Evolutionary conservation across 1,140 invertebrate genomes (phyloP).

Genomic region (Drosophila ananassae): DNA sequence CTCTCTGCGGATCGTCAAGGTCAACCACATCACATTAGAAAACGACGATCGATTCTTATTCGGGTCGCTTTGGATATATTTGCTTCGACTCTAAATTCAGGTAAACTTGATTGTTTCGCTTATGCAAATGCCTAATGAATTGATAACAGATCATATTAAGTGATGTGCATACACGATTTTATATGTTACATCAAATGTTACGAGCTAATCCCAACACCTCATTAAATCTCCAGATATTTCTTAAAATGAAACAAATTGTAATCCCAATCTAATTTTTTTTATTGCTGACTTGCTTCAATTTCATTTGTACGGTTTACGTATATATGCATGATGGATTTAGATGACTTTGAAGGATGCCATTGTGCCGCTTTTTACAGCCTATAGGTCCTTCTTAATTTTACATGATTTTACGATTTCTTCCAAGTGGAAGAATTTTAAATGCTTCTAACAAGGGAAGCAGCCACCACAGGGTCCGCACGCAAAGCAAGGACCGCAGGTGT

Average conservation of each 20-base stretch:
- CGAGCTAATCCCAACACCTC: not conserved
- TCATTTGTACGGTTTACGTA: not conserved
- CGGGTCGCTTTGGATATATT: constrained; percentile 18
- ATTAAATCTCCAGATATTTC: no score
- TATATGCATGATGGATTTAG: not conserved
- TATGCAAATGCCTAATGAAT: constrained; percentile 19
- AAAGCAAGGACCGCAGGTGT: no score
- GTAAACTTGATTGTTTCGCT: constrained; percentile 5
- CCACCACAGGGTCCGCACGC: constrained; percentile 2
- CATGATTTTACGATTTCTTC: not conserved
- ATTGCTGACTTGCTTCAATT: not conserved
- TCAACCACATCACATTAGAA: constrained; percentile 78
- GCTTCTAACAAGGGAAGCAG: not conserved
- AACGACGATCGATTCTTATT: constrained; percentile 37
- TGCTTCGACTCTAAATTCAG: constrained; percentile 20
- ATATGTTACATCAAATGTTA: not conserved
- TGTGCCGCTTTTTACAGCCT: no score
- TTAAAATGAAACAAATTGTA: no score
- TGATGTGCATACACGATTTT: no score
- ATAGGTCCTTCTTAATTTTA: not conserved
- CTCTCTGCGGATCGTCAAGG: constrained; percentile 69
- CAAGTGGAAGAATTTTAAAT: no score
- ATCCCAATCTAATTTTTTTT: not conserved
- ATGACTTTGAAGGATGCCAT: not conserved
- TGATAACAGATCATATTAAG: not conserved